Evolutionary conservation across 2,888 invertebrate genomes (phyloP).

Genomic region (Laothoe populi): DNA sequence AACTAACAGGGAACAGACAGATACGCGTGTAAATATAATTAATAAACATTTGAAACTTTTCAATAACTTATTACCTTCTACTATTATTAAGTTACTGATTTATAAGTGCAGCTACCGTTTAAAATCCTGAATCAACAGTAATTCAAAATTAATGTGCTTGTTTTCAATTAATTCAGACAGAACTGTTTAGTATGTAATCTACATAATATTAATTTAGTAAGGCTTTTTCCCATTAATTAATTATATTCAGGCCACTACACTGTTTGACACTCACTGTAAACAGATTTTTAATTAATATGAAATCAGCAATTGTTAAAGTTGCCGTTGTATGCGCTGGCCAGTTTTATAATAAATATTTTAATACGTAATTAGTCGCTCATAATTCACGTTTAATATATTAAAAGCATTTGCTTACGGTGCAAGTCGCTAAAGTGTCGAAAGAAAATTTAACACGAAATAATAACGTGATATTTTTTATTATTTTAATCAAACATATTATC

Average conservation of each 20-base stretch:
- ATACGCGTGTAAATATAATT: no score
- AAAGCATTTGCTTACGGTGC: no score
- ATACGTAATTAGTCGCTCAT: not conserved
- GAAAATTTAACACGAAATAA: no score
- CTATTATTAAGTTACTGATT: no score
- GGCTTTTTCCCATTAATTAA: slow-evolving; percentile 41
- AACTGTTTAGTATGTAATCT: slow-evolving; percentile 2
- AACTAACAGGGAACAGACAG: no score
- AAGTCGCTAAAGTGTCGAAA: no score
- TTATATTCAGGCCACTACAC: slow-evolving; percentile 42
- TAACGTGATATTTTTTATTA: no score
- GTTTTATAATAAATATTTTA: slow-evolving; percentile 19
- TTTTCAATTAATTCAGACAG: slow-evolving; percentile 2
- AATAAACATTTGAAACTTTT: no score
- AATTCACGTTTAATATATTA: no score
- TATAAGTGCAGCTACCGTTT: no score
- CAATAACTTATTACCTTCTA: no score
- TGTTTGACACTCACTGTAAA: slow-evolving; percentile 46
- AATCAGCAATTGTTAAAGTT: slow-evolving; percentile 41
- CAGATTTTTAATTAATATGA: slow-evolving; percentile 55
- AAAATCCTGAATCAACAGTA: slow-evolving; percentile 3
- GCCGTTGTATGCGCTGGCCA: slow-evolving; percentile 24
- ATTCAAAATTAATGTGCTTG: not conserved
- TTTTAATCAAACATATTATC: no score
- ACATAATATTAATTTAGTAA: not conserved